Evolutionary conservation across 2,113 vertebrate species (phyloP), one percentile per base, ranked within the genome.

Genomic region (Leuciscus idus): DNA sequence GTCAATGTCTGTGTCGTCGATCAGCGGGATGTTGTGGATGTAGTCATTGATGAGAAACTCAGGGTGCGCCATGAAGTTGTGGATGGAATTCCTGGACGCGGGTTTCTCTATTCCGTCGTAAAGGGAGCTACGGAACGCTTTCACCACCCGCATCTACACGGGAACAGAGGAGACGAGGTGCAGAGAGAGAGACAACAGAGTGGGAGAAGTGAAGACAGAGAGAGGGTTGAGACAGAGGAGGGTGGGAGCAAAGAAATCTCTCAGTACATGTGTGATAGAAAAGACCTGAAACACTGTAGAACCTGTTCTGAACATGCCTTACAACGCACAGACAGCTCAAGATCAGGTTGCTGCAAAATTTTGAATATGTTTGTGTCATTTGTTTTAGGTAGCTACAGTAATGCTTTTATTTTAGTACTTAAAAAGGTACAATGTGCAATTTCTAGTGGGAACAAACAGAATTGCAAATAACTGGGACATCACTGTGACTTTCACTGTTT

Each of bases 41-140:
- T 96, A 95, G 95, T 97, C 97, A 23, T 97, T 97, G 94, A 97
- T 96, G 92, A 97, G 95, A 93, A 98, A 97, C 95, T 98, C 97
- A 2, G 97, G 97, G 88, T 96, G 96, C 83, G 95, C 95, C 96
- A 97, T 97, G 96, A 98, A 98, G 94, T 97, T 96, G 94, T 98
- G 97, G 94, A 97, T 97, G 94, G 97, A 97, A 91, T 96, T 96
- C 93, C 96, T 96, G 90, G 96, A 97, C 87, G 97, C 96, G 0
- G 97, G 96, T 89, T 95, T 98, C 93, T 98, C 97, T 89, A 97
- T 95, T 92, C 96, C 96, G 90, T 97, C 96, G 8, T 97, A 97
- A 91, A 96, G 92, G 0, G 96, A 96, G 94, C 97, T 97, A 96
- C 97, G 97, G 96, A 98, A 98, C 36, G 97, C 97, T 94, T 96